These are phyloP conservation scores for Caloenas nicobarica DNA, from an alignment of 2,113 vertebrate species.

Conservation along the genomic window DNA sequence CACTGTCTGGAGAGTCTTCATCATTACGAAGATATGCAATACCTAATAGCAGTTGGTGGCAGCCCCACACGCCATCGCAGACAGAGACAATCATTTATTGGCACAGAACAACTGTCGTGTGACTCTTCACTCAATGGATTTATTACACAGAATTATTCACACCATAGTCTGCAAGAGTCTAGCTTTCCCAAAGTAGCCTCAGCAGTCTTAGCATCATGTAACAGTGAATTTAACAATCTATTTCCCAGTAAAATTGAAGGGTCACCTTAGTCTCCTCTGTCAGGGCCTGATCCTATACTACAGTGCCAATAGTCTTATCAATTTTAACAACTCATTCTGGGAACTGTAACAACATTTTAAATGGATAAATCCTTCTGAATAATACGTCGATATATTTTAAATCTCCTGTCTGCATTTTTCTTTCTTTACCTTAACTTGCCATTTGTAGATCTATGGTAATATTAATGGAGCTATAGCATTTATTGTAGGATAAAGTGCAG, in stretches of 20 bases:
- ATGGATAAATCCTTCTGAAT: neutral
- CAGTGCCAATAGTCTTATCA: neutral
- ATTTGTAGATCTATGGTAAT: neutral
- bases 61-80: neutral
- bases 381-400: neutral
- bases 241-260: neutral
- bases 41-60: neutral
- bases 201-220: neutral
- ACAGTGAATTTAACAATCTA: neutral
- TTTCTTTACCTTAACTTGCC: neutral
- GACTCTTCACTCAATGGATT: neutral
- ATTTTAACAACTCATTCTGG: neutral
- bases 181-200: neutral
- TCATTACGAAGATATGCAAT: neutral
- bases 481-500: neutral
- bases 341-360: neutral
- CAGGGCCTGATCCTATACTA: neutral
- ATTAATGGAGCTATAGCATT: neutral
- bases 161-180: neutral
- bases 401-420: neutral
- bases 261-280: neutral
- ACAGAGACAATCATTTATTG: neutral
- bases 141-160: neutral
- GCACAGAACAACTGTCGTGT: neutral
- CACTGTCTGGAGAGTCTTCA: accelerated